Evolutionary conservation across 2,113 vertebrate genomes (phyloP).

Genomic region (Macquaria australasica): DNA sequence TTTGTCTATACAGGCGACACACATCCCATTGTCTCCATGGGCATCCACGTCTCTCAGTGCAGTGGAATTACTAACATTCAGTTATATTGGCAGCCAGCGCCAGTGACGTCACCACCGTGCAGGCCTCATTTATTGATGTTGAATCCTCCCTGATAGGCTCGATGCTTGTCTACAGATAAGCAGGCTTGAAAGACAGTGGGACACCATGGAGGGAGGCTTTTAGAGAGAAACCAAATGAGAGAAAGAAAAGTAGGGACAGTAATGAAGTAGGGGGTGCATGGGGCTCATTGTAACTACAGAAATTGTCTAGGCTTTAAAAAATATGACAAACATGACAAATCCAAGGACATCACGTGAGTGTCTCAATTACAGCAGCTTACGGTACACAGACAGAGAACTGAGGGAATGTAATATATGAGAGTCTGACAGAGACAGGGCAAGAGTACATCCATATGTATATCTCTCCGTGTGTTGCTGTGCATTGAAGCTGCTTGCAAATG

Average conservation of each 20-base stretch:
- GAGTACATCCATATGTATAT: background rate
- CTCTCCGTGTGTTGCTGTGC: background rate
- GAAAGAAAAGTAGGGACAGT: background rate
- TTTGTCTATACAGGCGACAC: background rate
- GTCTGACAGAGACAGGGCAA: background rate
- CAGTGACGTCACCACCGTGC: slow-evolving; percentile 1
- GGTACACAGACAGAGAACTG: background rate
- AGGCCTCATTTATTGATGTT: slow-evolving; percentile 48
- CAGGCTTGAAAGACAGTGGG: slow-evolving; percentile 36
- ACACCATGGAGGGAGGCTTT: background rate
- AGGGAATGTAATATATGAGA: background rate
- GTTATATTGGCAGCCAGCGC: slow-evolving; percentile 17
- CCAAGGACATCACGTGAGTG: background rate
- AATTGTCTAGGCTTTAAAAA: slow-evolving; percentile 15
- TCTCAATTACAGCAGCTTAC: slow-evolving; percentile 32
- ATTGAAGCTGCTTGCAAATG: background rate
- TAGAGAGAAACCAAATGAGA: slow-evolving; percentile 29
- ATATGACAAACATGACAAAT: slow-evolving; percentile 19
- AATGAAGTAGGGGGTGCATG: slow-evolving; percentile 6
- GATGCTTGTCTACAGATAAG: slow-evolving; percentile 45
- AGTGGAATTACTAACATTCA: slow-evolving; percentile 27
- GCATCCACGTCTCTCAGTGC: background rate
- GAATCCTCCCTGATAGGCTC: slow-evolving; percentile 38
- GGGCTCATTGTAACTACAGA: slow-evolving; percentile 42
- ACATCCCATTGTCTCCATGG: slow-evolving; percentile 15